These are phyloP conservation scores for Isurus oxyrinchus DNA, from an alignment of 2,113 vertebrate species.

Conservation along the genomic window DNA sequence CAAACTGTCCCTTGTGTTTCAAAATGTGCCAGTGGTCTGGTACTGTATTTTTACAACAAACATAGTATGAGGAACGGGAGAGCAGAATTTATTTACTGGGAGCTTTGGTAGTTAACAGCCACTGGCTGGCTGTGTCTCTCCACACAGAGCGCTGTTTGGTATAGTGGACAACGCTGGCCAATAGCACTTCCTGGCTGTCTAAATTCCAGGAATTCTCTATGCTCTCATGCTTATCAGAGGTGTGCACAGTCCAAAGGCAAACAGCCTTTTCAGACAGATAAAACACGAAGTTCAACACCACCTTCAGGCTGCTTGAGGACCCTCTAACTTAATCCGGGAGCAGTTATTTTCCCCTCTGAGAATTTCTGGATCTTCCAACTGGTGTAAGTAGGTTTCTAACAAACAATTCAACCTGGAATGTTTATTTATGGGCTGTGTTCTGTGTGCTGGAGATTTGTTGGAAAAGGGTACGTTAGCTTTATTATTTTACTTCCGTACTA, in stretches of 20 bases:
- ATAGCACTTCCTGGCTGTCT: not conserved
- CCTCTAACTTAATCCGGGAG: not conserved
- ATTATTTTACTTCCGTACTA: not conserved
- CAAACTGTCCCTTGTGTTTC: not conserved
- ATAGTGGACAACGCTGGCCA: not conserved
- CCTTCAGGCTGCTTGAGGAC: not conserved
- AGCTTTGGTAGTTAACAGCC: not conserved
- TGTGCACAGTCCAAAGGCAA: not conserved
- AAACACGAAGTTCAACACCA: too few relatives aligned
- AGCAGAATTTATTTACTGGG: not conserved
- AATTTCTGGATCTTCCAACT: not conserved
- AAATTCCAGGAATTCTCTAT: not conserved
- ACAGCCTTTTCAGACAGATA: not conserved
- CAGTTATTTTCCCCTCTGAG: not conserved
- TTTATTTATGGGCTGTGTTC: not conserved
- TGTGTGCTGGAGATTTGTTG: not conserved
- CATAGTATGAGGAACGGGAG: not conserved
- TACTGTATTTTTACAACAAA: not conserved
- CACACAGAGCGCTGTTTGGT: not conserved
- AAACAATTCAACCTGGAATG: not conserved
- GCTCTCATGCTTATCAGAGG: conserved; percentile 5
- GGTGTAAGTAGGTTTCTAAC: not conserved
- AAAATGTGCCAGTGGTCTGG: not conserved
- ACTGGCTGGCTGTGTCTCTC: not conserved
- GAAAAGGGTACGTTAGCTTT: not conserved